Base-by-base conservation (phyloP, 2,888 invertebrate genomes). In the Folsomia manolachei region DNA sequence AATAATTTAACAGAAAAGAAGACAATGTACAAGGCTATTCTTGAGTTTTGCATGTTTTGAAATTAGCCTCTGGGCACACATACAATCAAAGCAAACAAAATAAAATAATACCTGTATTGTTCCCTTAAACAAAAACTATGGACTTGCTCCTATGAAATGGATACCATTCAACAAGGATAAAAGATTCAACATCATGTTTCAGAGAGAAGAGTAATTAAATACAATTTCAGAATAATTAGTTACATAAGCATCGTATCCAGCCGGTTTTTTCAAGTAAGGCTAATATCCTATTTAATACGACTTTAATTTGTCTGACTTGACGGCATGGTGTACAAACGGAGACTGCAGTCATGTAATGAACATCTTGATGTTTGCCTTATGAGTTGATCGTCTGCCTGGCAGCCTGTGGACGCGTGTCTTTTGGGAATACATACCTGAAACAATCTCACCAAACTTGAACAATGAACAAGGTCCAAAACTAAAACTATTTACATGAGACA, bases 391-490 rank as follows among this genome's bases (percentile, higher is more conserved):
- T 14, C 56, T 18, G 11, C 19, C 4, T 56, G 56, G 39, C 39
- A 56, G 56, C 4, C 56, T 56, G 56, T 19, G 56, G 56, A 56
- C 56, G 63, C 63, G 63, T 63, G 63, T 27, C 63, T n/a, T 25
- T 2, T n/a, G 1, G 4, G 4, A 18, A 27, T 4, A 25, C 63
- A 4, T 11, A 4, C 27, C 4, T 39, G 7, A 9, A 4, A 23
- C 62, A 23, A 7, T 23, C 62, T 14, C 4, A 39, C 24, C 19
- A 18, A 63, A 63, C 63, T 27, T 63, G 63, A 63, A 63, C 63
- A 63, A 63, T 63, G 18, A 63, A 63, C 27, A 27, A 26, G 62
- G 14, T 9, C 39, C 39, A 39, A 14, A 39, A 39, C 39, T n/a
- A n/a, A n/a, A n/a, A n/a, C n/a, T n/a, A n/a, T n/a, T n/a, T n/a